Conservation (phyloP, 1,140 invertebrate genomes). For the Melipona quadrifasciata region DNA sequence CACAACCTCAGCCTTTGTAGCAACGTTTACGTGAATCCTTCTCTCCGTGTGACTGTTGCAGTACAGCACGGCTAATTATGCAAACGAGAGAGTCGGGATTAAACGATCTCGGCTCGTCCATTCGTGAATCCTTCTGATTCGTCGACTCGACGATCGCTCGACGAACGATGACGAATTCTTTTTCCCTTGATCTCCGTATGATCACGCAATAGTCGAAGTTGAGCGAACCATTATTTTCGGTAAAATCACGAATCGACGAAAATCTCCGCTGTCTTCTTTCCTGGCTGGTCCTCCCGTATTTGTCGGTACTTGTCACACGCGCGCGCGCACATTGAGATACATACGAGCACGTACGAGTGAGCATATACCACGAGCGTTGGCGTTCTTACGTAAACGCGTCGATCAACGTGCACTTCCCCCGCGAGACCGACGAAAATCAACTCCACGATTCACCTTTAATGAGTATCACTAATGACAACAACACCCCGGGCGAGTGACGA, state of each 20-base stretch:
- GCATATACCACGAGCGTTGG: slow-evolving; percentile 33
- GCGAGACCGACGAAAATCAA: not conserved
- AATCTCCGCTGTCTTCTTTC: slow-evolving; percentile 49
- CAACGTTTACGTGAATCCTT: slow-evolving; percentile 36
- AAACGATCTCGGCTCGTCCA: slow-evolving; percentile 66
- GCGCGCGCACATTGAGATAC: slow-evolving; percentile 58
- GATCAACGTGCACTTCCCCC: slow-evolving; percentile 37
- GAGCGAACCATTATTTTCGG: slow-evolving; percentile 13
- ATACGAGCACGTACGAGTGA: slow-evolving; percentile 33
- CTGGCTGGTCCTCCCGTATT: slow-evolving; percentile 38
- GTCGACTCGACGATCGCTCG: not conserved
- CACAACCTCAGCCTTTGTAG: slow-evolving; percentile 1
- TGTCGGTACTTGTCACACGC: slow-evolving; percentile 51
- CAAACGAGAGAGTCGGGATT: slow-evolving; percentile 64
- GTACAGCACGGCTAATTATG: slow-evolving; percentile 63
- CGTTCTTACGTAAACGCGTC: slow-evolving; percentile 65
- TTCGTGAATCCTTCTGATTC: slow-evolving; percentile 58
- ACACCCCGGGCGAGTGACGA: not conserved
- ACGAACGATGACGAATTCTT: not conserved
- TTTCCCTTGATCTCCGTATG: not conserved
- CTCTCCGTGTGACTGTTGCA: slow-evolving; percentile 39
- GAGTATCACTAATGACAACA: slow-evolving; percentile 31
- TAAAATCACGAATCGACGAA: slow-evolving; percentile 55
- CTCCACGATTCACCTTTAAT: slow-evolving; percentile 39
- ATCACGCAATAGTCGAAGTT: not conserved